Evolutionary conservation across 2,888 invertebrate genomes (phyloP), one percentile per base, ranked within the genome.

Genomic region (Drosophila paramelanica): DNA sequence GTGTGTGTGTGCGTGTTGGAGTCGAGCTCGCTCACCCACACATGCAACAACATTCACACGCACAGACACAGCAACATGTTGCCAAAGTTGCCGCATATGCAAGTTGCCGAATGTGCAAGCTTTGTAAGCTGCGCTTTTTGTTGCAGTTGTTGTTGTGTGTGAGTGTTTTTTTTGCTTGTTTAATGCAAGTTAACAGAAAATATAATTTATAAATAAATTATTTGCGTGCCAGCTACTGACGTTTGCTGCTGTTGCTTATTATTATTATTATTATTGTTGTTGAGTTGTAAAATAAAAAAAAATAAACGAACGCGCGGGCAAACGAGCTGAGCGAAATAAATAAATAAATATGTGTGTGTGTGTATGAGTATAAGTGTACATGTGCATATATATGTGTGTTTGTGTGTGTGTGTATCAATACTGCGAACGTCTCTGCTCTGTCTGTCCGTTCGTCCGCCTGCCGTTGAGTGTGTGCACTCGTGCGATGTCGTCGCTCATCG

Each of bases 161-260:
- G n/a, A n/a, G 17, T 10, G 47, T 59, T 59, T 73, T 69, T 77
- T 66, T 42, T 73, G 23, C 31, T 31, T 31, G 31, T 31, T 59
- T 33, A 73, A 67, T 59, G 64, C 69, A 73, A 73, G 69, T 66
- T 65, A 65, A 59, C 59, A 74, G 55, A 69, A 69, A 66, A 70
- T 56, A 79, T 64, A 76, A 79, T 71, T 73, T 73, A 77, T 64
- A 65, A 62, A 74, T 77, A 70, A 74, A 74, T 77, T 73, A 67
- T 75, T 75, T 75, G 75, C 74, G 75, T 75, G 75, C 61, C 57
- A 58, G 53, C 58, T 59, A 67, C 61, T 71, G 61, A 47, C 60
- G 64, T 49, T 62, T 53, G 58, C 46, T 70, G 62, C 43, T 68
- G 27, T 27, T 27, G 27, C 27, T 27, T 27, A 27, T 27, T 31